Percentiles rank a stretch among this genome's conserved stretches.
phyloP scores from a whole-genome alignment of 2,888 invertebrate species.

The Eurois occulta region DNA sequence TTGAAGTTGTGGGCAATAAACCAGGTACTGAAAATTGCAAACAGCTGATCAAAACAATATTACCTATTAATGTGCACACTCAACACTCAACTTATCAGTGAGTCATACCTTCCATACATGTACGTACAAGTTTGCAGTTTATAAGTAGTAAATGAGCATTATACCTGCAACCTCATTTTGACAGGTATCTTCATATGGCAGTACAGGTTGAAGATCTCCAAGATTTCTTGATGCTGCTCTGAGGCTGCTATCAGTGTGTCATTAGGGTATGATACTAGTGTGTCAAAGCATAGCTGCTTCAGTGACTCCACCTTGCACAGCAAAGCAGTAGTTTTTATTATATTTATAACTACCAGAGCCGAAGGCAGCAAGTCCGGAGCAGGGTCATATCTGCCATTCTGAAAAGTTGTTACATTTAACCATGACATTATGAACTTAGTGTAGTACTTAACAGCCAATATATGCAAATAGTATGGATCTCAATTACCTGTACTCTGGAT shows the following conservation, averaged over 20 bases:
- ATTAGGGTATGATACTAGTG: constrained; percentile 77
- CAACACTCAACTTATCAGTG: background rate
- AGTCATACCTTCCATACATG: background rate
- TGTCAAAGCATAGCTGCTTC: constrained; percentile 74
- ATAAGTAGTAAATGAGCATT: constrained; percentile 1
- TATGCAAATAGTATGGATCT: background rate
- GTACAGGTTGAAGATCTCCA: constrained; percentile 74
- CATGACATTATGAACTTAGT: background rate
- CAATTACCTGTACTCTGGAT: constrained; percentile 78
- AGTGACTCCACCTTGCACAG: constrained; percentile 70
- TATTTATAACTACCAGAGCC: constrained; percentile 74
- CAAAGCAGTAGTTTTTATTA: constrained; percentile 72
- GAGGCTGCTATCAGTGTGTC: constrained; percentile 69
- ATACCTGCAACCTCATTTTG: constrained; percentile 72
- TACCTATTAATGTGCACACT: background rate
- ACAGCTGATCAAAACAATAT: background rate
- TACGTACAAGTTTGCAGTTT: constrained; percentile 12
- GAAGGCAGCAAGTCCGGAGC: constrained; percentile 73
- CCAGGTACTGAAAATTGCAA: background rate
- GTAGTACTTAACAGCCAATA: background rate
- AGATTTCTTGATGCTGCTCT: constrained; percentile 66
- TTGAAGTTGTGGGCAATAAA: background rate
- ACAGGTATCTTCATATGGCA: constrained; percentile 65
- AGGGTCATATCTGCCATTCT: constrained; percentile 63
- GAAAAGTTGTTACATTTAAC: constrained; percentile 48